A percentile compares a stretch with the other conserved stretches of the same genome.
Evolutionary conservation across 2,113 vertebrate species (phyloP).

Genomic region (Hemibagrus wyckioides): DNA sequence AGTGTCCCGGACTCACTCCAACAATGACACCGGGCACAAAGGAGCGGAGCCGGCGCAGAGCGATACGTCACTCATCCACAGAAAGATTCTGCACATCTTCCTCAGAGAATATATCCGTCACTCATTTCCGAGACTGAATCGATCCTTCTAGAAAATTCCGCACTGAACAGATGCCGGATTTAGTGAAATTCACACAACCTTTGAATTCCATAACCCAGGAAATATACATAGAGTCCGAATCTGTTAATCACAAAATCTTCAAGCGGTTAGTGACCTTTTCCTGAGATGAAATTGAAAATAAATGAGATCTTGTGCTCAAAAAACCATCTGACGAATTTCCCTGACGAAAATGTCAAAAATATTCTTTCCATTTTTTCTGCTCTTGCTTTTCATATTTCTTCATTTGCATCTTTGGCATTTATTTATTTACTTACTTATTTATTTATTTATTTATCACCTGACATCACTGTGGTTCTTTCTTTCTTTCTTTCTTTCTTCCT

Average conservation of each 20-base stretch:
- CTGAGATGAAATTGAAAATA: not conserved
- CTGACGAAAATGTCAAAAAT: not conserved
- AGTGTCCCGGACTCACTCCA: not conserved
- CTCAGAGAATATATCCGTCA: not conserved
- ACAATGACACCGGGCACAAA: slow-evolving; percentile 14
- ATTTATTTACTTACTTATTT: not conserved
- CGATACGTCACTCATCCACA: not conserved
- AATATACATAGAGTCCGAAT: no score
- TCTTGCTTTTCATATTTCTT: not conserved
- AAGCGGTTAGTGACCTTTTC: no score
- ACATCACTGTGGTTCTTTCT: not conserved
- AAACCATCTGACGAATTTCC: not conserved
- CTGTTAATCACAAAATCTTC: not conserved
- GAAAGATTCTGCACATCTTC: not conserved
- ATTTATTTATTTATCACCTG: no score
- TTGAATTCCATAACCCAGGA: not conserved
- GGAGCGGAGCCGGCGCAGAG: not conserved
- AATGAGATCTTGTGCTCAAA: not conserved
- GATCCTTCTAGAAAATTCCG: not conserved
- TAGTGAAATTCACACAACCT: not conserved
- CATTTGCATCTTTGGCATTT: not conserved
- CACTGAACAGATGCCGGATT: not conserved
- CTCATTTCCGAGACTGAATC: not conserved
- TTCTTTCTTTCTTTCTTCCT: no score
- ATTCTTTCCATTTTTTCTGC: not conserved